These are phyloP conservation scores for Tachina lurida DNA, from an alignment of 2,888 invertebrate species.

Conservation along the genomic window DNA sequence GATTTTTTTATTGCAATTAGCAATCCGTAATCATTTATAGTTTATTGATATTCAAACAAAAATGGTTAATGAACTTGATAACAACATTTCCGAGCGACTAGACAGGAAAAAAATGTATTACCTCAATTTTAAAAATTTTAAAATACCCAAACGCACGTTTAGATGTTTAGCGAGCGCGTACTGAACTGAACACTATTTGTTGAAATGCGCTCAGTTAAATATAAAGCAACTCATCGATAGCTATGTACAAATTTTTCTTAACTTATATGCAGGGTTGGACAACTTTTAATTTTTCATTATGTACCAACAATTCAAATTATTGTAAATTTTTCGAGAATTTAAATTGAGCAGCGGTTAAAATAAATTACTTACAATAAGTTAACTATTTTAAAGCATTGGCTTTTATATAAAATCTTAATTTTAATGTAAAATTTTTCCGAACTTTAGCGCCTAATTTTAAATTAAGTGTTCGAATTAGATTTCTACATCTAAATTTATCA, in stretches of 20 bases:
- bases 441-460: no score
- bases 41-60: constrained; percentile 14
- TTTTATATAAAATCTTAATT: no score
- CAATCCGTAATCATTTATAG: background rate
- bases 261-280: constrained; percentile 22
- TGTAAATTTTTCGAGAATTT: no score
- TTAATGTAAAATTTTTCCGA: no score
- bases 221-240: constrained; percentile 8
- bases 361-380: no score
- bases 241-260: background rate
- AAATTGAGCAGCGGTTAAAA: no score
- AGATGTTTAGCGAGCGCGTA: constrained; percentile 67
- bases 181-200: constrained; percentile 58
- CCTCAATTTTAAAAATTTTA: constrained; percentile 60
- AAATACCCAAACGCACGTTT: constrained; percentile 60
- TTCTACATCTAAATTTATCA: no score
- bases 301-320: no score
- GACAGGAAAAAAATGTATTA: constrained; percentile 28
- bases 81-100: constrained; percentile 14
- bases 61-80: constrained; percentile 48
- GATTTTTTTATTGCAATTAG: background rate
- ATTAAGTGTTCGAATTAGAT: no score
- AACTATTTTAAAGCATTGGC: no score
- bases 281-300: background rate
- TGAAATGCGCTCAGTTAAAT: constrained; percentile 26